Conservation (phyloP, 2,113 vertebrate genomes). For the Callipepla squamata region DNA sequence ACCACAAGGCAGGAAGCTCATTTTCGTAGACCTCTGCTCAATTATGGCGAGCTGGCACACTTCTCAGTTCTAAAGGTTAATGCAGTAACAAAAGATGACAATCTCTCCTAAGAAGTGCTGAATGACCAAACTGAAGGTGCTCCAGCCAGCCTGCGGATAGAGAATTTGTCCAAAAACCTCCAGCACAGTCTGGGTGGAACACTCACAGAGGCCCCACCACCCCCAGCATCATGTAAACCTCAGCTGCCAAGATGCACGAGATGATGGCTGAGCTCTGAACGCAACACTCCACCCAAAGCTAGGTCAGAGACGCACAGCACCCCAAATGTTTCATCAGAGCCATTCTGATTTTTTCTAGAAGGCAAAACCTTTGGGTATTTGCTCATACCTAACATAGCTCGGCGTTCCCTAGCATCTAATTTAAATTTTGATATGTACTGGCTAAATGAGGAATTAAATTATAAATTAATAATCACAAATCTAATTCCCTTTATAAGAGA, state of each 20-base stretch:
- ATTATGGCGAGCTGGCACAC: constrained; percentile 11
- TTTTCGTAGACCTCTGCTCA: constrained; percentile 60
- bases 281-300: background rate
- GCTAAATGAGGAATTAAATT: constrained; percentile 7
- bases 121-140: constrained; percentile 5
- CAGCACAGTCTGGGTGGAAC: background rate
- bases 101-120: constrained; percentile 57
- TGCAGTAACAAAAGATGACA: constrained; percentile 70
- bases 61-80: constrained; percentile 68
- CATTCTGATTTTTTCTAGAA: background rate
- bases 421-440: background rate
- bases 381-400: background rate
- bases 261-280: background rate
- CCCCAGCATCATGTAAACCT: background rate
- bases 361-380: background rate
- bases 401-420: background rate
- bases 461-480: constrained; percentile 35
- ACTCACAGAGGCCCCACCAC: accelerated
- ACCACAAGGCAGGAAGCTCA: constrained; percentile 56
- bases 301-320: background rate
- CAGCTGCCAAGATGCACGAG: background rate
- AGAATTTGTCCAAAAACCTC: background rate
- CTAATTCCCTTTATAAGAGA: background rate
- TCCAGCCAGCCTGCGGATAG: background rate
- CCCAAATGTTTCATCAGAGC: background rate